phyloP scores from a whole-genome alignment of 2,113 vertebrate species.

The Cairina moschata region DNA sequence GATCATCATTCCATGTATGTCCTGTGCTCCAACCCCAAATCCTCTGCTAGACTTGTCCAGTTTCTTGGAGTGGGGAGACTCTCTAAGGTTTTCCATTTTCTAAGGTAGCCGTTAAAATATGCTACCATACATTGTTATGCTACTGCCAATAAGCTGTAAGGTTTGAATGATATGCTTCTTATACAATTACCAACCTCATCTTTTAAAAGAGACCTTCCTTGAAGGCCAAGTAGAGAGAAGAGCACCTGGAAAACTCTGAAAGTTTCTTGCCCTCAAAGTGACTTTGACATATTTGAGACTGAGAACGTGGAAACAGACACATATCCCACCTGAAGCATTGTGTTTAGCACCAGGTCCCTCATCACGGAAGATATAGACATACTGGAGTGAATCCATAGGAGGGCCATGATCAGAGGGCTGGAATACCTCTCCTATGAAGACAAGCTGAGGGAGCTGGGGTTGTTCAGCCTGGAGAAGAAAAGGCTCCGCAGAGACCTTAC shows the following conservation, averaged over 20 bases:
- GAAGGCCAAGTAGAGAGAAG: not conserved
- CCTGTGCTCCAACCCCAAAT: not conserved
- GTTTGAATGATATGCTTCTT: not conserved
- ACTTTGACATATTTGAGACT: not conserved
- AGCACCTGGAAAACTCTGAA: not conserved
- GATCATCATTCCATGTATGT: too few species aligned
- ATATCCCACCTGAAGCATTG: not conserved
- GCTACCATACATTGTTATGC: not conserved
- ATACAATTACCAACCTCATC: not conserved
- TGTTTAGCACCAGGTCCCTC: not conserved
- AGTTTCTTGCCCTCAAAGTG: not conserved
- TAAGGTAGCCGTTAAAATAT: not conserved
- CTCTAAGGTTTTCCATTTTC: not conserved
- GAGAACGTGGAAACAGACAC: not conserved
- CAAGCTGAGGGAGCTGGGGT: not conserved
- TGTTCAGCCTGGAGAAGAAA: not conserved
- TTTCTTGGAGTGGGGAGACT: not conserved
- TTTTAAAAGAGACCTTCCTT: not conserved
- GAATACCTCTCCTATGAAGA: not conserved
- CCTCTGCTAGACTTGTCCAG: not conserved
- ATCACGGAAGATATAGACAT: not conserved
- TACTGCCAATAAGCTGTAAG: not conserved
- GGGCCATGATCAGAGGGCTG: not conserved
- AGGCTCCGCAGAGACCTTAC: not conserved
- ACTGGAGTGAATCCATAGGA: not conserved